Conservation (phyloP, 2,888 invertebrate genomes). For the Myopa tessellatipennis region DNA sequence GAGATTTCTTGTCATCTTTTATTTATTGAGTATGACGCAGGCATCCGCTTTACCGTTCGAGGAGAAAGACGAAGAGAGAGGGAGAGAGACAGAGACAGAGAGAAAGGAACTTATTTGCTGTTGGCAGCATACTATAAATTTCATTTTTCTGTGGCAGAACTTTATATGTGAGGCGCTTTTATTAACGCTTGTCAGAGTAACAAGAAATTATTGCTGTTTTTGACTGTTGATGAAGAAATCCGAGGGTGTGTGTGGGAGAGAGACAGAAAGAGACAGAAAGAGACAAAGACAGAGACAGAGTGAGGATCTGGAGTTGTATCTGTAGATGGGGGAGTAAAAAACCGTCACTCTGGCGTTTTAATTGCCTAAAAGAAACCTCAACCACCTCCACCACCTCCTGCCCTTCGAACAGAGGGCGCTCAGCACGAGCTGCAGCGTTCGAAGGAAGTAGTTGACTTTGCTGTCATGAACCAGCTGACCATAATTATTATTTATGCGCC, state of each 20-base stretch:
- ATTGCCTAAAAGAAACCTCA: background rate
- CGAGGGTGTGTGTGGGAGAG: background rate
- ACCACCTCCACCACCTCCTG: background rate
- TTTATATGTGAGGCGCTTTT: background rate
- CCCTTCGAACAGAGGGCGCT: background rate
- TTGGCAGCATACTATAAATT: background rate
- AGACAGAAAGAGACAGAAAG: too few species aligned
- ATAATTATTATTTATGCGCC: conserved; percentile 28
- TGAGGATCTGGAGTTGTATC: background rate
- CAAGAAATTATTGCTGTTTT: background rate
- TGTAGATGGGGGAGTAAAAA: background rate
- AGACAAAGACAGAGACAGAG: background rate
- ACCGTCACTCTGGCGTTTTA: background rate
- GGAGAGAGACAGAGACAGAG: too few species aligned
- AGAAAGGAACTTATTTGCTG: background rate
- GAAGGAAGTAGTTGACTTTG: background rate
- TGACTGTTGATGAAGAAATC: background rate
- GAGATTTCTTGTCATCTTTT: too few species aligned
- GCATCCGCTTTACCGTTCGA: too few species aligned
- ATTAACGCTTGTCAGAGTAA: conserved; percentile 6
- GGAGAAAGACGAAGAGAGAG: too few species aligned
- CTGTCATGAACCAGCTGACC: conserved; percentile 19
- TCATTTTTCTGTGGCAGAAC: background rate
- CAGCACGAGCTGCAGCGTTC: background rate
- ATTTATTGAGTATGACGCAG: too few species aligned